Conservation (phyloP, 2,113 vertebrate species). For the Pao palembangensis region DNA sequence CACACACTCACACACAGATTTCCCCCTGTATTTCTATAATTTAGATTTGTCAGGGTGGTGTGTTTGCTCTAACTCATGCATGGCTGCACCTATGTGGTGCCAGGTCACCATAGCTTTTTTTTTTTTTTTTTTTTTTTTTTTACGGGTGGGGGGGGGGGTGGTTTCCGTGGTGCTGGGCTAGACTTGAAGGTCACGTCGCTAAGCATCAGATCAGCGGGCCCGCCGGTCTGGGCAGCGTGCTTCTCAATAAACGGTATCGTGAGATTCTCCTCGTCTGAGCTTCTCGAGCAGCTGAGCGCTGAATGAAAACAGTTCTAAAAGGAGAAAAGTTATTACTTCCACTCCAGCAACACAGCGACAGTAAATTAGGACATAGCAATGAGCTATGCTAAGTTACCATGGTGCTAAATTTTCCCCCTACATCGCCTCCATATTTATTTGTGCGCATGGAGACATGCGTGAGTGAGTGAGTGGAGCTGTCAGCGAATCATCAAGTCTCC, state of each 20-base stretch:
- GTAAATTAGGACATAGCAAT: not conserved
- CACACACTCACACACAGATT: too few relatives aligned
- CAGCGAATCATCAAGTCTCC: constrained; percentile 53
- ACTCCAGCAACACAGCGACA: not conserved
- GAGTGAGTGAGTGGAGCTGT: constrained; percentile 32
- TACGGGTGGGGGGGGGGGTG: too few relatives aligned
- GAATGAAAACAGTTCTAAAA: not conserved
- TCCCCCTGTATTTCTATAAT: too few relatives aligned
- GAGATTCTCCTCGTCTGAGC: constrained; percentile 39
- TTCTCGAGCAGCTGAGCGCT: constrained; percentile 10
- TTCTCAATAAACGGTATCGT: constrained; percentile 38
- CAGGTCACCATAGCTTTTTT: constrained; percentile 22
- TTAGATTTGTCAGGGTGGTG: too few relatives aligned
- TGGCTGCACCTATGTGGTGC: constrained; percentile 35
- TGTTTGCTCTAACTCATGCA: constrained; percentile 19
- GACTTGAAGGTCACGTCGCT: constrained; percentile 69
- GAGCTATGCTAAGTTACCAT: not conserved
- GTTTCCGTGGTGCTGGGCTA: constrained; percentile 39
- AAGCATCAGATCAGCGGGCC: constrained; percentile 68
- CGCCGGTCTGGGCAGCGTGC: constrained; percentile 34
- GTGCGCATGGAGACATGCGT: constrained; percentile 13
- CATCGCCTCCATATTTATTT: constrained; percentile 2
- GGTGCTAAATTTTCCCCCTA: too few relatives aligned
- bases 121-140: too few relatives aligned
- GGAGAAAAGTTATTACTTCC: not conserved